Base-by-base conservation (phyloP, 2,113 vertebrate species). In the Onychorhynchus coronatus region DNA sequence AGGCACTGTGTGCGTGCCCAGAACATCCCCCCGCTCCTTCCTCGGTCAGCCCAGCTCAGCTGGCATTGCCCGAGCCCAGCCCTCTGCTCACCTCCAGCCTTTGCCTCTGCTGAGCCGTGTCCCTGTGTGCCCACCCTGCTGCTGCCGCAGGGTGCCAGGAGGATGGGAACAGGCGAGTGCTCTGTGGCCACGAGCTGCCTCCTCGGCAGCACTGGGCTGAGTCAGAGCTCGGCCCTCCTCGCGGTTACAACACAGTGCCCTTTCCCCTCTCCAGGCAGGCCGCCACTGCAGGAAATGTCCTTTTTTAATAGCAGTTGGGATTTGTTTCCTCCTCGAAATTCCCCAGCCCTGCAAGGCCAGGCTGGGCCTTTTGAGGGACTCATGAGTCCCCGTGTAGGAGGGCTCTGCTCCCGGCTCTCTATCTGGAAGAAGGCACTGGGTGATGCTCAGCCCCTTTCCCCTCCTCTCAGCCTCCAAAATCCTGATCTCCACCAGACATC, bases 251-350 rank as follows among this genome's bases (percentile, higher is more conserved):
- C 96, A 97, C 94, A 44, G 96, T 3, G 91, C 96, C 96, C 96
- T 96, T 97, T 97, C 96, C 92, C 96, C 96, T 95, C 92, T 94
- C 95, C 95, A 93, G 88, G 79, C 88, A 82, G 82, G 70, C 81
- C 20, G 17, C 30, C 2, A 11, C 95, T 63, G 86, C 96, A 96
- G 96, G 96, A 97, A 97, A 95, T 91, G 92, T 95, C 94, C 89
- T 95, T 96, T 94, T 94, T 77, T 94, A 96, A 95, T 83, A 95
- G 80, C 85, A 63, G 75, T 91, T 95, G 94, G 93, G 94, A 95
- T 97, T 96, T 92, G 92, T 95, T 91, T 97, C 92, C 91, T 96
- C 91, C 92, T 95, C 78, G 65, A 95, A 91, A 95, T 95, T 95
- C 94, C 91, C 67, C 35, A 9, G 88, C 58, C 67, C 41, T 8